Evolutionary conservation across 2,113 vertebrate genomes (phyloP).

Genomic region (Salvelinus fontinalis): DNA sequence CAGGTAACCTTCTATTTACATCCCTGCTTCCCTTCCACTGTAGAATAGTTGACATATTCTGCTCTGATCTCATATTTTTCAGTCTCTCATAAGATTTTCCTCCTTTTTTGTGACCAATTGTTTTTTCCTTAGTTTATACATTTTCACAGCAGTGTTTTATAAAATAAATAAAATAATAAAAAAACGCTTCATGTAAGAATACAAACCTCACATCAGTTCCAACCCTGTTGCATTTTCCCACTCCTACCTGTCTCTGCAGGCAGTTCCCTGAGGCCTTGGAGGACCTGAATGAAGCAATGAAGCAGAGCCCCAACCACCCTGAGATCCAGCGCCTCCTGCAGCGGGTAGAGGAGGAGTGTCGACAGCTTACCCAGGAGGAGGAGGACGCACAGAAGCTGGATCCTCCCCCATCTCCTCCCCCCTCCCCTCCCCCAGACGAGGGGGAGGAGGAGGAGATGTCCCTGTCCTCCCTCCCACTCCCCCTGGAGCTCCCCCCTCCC

Average conservation of each 20-base stretch:
- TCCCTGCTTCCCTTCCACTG: too few species aligned
- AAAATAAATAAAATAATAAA: too few species aligned
- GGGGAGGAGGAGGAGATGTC: constrained; percentile 30
- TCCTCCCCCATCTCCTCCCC: constrained; percentile 80
- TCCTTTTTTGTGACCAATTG: too few species aligned
- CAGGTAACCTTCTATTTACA: constrained; percentile 77
- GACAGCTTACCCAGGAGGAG: constrained; percentile 75
- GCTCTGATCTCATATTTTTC: neutral
- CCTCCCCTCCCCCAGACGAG: constrained; percentile 65
- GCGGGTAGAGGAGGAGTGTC: constrained; percentile 92
- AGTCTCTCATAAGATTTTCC: neutral
- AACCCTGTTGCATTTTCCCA: neutral
- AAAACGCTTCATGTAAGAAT: too few species aligned
- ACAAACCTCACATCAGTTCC: too few species aligned
- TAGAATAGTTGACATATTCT: too few species aligned
- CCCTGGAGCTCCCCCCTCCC: constrained; percentile 64
- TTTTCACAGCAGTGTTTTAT: too few species aligned
- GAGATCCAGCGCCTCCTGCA: constrained; percentile 95
- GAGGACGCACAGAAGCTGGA: constrained; percentile 76
- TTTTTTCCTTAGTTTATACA: too few species aligned
- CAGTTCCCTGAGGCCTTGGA: constrained; percentile 97
- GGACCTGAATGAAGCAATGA: constrained; percentile 97
- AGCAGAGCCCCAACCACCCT: constrained; percentile 94
- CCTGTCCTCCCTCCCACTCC: constrained; percentile 63
- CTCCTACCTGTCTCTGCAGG: constrained; percentile 63